Evolutionary conservation across 2,888 invertebrate species (phyloP), one percentile per base, ranked within the genome.

Genomic region (Entomobrya multifasciata): DNA sequence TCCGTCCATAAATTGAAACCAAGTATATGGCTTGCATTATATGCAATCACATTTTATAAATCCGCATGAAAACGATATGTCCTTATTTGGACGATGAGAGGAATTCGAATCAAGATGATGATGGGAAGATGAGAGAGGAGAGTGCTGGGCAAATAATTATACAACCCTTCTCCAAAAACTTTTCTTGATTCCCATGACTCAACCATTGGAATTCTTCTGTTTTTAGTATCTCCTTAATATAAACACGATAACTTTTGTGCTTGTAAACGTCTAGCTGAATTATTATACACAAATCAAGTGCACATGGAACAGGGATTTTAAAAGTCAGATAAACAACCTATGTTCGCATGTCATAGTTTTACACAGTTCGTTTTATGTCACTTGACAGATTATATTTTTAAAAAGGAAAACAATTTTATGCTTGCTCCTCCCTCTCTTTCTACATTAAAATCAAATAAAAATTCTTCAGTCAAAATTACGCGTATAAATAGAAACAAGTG

Each of bases 321-420:
- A 5, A 41, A 41, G 67, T 8, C 36, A 36, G 22, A 20, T 44
- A 47, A 72, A 44, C 6, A 10, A 44, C 11, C 11, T 15, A 15
- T 72, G 55, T 49, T 36, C 76, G 30, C 76, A 76, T 55, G 22
- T 76, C 55, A 55, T 36, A 49, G 5, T 36, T 22, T 60, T 22
- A 60, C 22, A 62, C n/a, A 62, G 62, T 57, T 57, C 57, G 36
- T 20, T 74, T 55, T 76, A 57, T 57, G 57, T 76, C 76, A 55
- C 41, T 76, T 76, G 76, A 76, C 76, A 76, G 76, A 57, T 76
- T 76, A 55, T 76, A 36, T n/a, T 74, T 52, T 76, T 36, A 36
- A 17, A 57, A 76, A 17, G n/a, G 20, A 76, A 76, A 57, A 30
- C 52, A 76, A 20, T 76, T 76, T 76, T 22, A 36, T 30, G 62